Percentiles rank a stretch among this genome's conserved stretches.
Conservation (phyloP, 2,888 invertebrate genomes). For the Polyommatus icarus region DNA sequence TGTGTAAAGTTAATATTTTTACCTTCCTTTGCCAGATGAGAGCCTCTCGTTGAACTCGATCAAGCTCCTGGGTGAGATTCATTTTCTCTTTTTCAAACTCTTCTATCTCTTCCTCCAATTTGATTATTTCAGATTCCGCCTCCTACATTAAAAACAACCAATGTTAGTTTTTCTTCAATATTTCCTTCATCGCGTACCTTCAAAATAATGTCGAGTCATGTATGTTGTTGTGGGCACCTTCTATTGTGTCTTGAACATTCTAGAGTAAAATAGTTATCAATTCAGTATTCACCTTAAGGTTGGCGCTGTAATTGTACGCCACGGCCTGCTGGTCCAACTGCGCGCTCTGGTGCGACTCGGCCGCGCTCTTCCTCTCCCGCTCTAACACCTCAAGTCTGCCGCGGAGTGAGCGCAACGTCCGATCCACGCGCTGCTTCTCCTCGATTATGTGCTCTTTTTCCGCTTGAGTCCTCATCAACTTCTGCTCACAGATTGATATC, state of each 20-base stretch:
- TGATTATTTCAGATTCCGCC: constrained; percentile 84
- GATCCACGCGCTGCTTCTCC: constrained; percentile 79
- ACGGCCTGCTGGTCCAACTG: constrained; percentile 81
- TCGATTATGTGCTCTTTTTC: constrained; percentile 80
- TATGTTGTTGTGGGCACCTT: too few relatives aligned
- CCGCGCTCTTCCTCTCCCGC: constrained; percentile 82
- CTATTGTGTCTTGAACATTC: too few relatives aligned
- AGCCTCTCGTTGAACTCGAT: constrained; percentile 83
- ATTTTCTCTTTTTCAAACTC: constrained; percentile 84
- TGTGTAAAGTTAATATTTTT: neutral
- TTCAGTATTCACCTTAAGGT: constrained; percentile 74
- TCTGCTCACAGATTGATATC: constrained; percentile 85
- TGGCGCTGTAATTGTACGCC: constrained; percentile 77
- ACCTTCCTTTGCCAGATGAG: constrained; percentile 92
- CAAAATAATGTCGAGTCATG: too few relatives aligned
- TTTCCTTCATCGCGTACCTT: neutral
- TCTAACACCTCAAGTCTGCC: constrained; percentile 81
- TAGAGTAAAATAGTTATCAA: neutral
- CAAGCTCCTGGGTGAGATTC: constrained; percentile 82
- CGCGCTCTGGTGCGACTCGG: constrained; percentile 77
- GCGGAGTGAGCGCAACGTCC: constrained; percentile 81
- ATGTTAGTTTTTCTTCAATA: neutral
- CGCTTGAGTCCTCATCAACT: constrained; percentile 84
- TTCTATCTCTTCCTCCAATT: constrained; percentile 84
- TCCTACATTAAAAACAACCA: constrained; percentile 67